Evolutionary conservation across 1,140 invertebrate species (phyloP), one percentile per base, ranked within the genome.

Genomic region (Copidosoma floridanum): DNA sequence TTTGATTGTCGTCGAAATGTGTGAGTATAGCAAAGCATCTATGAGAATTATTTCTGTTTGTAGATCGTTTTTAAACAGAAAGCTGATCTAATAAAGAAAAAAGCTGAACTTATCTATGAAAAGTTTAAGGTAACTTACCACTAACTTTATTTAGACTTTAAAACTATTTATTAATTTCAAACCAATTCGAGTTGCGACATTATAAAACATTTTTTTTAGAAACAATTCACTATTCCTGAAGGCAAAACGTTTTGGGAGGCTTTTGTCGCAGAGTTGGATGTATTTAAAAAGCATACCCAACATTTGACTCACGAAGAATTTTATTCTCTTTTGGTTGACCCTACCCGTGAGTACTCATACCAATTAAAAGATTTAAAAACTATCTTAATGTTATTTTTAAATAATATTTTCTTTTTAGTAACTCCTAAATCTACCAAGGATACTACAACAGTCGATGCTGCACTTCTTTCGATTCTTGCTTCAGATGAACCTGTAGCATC

Each of bases 31-130:
- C 16, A 20, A n/a, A n/a, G n/a, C n/a, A n/a, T n/a, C n/a, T n/a
- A n/a, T n/a, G n/a, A n/a, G n/a, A 50, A 11, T 16, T 54, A 11
- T 59, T 29, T 51, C 27, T 64, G 56, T 32, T 67, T 74, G 0
- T 40, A 80, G 78, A 14, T 57, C 12, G 70, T 75, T 40, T 91
- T 91, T 69, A 82, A 83, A 58, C 80, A 83, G 63, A 86, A 89
- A 66, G 88, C 89, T 3, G 79, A 84, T 64, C 71, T 81, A 58
- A 89, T 92, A 43, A 77, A 89, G 61, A 77, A 82, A 52, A 87
- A 86, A 64, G 88, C 89, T 3, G 83, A 87, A 40, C 65, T 75
- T 2, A 82, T 89, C 23, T 89, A 85, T 63, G 83, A 82, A 56
- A 84, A 83, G 55, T 85, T 88, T 65, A 84, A 84, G 78, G 83